These are phyloP conservation scores for Pollenia labialis DNA, from an alignment of 2,888 invertebrate genomes.

Conservation along the genomic window DNA sequence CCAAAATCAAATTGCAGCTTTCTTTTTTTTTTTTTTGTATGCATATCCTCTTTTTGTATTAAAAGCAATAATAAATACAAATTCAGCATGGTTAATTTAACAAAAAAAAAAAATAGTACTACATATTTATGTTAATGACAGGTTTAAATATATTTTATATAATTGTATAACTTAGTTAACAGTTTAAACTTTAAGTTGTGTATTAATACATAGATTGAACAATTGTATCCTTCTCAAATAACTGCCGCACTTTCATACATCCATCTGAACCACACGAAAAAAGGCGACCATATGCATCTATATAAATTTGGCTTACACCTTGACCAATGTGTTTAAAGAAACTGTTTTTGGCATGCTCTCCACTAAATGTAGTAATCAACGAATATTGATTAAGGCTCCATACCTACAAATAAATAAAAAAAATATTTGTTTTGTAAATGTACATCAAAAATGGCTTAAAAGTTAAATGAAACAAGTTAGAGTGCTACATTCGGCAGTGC, in stretches of 20 bases:
- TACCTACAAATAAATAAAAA: conserved; percentile 86
- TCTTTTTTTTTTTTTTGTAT: too few relatives aligned
- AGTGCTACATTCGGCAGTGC: too few relatives aligned
- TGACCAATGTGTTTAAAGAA: conserved; percentile 99
- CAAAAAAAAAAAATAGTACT: too few relatives aligned
- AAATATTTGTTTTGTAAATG: not conserved
- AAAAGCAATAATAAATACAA: too few relatives aligned
- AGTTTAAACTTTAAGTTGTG: not conserved
- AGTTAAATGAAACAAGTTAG: too few relatives aligned
- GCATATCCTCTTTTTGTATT: too few relatives aligned
- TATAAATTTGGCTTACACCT: conserved; percentile 97
- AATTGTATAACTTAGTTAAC: too few relatives aligned
- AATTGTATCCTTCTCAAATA: conserved; percentile 91
- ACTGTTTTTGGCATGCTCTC: conserved; percentile 97
- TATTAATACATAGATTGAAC: conserved; percentile 86
- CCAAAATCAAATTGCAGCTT: too few relatives aligned
- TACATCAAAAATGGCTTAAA: too few relatives aligned
- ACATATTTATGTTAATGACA: too few relatives aligned
- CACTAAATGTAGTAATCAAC: conserved; percentile 93
- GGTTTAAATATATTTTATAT: too few relatives aligned
- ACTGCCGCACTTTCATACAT: conserved; percentile 97
- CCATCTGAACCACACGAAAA: conserved; percentile 99
- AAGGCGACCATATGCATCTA: conserved; percentile 94
- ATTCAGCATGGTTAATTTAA: too few relatives aligned
- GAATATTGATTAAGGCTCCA: conserved; percentile 96